Conservation (phyloP, 2,113 vertebrate species). For the Sorex fumeus region DNA sequence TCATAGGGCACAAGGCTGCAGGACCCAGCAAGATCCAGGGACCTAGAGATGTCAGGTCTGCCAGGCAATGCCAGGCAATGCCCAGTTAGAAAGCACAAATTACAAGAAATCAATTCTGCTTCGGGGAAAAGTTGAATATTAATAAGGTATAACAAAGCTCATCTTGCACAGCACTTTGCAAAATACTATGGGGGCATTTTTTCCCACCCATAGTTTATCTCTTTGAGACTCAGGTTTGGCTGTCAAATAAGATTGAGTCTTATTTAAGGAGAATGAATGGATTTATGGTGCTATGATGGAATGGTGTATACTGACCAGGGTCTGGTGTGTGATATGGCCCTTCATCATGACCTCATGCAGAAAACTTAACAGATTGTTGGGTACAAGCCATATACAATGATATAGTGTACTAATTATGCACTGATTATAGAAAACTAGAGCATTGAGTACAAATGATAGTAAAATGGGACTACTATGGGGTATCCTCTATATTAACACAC, state of each 20-base stretch:
- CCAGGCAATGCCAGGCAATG: constrained; percentile 22
- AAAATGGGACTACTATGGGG: too few species aligned
- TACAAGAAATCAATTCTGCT: constrained; percentile 75
- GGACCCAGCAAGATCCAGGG: constrained; percentile 46
- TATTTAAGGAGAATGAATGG: constrained; percentile 58
- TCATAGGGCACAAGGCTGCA: background rate
- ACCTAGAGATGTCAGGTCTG: constrained; percentile 35
- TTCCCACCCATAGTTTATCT: constrained; percentile 44
- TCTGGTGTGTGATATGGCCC: too few species aligned
- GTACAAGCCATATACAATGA: too few species aligned
- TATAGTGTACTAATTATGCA: too few species aligned
- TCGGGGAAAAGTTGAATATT: constrained; percentile 77
- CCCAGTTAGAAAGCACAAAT: constrained; percentile 65
- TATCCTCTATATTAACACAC: too few species aligned
- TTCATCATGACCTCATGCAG: too few species aligned
- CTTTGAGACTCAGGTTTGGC: constrained; percentile 43
- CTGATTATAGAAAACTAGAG: too few species aligned
- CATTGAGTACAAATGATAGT: too few species aligned
- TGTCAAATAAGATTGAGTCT: constrained; percentile 59
- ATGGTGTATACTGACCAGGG: too few species aligned
- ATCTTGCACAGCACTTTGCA: constrained; percentile 59
- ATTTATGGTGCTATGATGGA: too few species aligned
- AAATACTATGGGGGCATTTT: background rate
- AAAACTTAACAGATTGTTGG: too few species aligned
- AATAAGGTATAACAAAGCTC: constrained; percentile 73